Base-by-base conservation (phyloP, 2,888 invertebrate genomes). In the Lepidochrysops patricia region DNA sequence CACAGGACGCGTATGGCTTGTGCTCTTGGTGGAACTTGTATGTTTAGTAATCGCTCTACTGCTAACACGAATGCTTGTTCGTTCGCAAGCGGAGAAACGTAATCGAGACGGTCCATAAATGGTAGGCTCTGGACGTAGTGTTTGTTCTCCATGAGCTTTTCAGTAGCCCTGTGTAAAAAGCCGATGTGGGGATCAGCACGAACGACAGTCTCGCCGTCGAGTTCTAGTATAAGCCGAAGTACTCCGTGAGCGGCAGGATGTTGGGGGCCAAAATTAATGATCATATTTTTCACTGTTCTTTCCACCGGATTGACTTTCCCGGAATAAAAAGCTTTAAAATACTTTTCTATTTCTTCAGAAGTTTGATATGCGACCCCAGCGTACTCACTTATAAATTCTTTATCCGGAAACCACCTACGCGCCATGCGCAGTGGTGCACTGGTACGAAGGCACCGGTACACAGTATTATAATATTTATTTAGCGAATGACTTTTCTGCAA, bases 201-300 rank as follows among this genome's bases (percentile, higher is more conserved):
- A 25, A 93, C 80, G 0, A 97, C 94, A 4, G 92, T 91, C 91
- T 97, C 97, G 49, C 96, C 96, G 64, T 96, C 95, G 56, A 97
- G 77, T 71, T 95, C 93, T 23, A 96, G 78, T 6, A 97, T 92
- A 57, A 97, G 84, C 57, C 97, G 91, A 25, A 97, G 84, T 35
- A 97, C 97, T 5, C 97, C 97, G 74, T 97, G 97, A 43, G 97
- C 97, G 2, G 97, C 96, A 1, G 97, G 97, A 87, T 97, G 97
- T 67, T 94, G 94, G 0, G 97, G 97, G 0, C 97, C 97, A 79
- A 97, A 97, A 77, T 97, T 97, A 12, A 97, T 79, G 64, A 90
- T 89, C 79, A 93, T 91, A 67, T 94, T 94, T 68, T 90, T 89
- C 25, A 95, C 82, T 54, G 88, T 87, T 57, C 91, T 91, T 70